Evolutionary conservation across 2,888 invertebrate genomes (phyloP).

Genomic region (Agrochola circellaris): DNA sequence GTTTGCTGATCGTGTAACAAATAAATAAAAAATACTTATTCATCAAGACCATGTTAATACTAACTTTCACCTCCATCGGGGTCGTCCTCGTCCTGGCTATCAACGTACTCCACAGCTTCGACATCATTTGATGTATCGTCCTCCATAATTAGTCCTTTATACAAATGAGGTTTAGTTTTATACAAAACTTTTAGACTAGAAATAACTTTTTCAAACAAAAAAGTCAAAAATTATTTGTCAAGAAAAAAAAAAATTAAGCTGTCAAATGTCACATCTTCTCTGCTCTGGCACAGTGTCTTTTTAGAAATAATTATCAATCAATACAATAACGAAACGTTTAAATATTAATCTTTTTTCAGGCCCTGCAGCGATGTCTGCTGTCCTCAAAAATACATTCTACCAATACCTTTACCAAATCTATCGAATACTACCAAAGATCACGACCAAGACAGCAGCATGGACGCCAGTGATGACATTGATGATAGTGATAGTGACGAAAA

Average conservation of each 20-base stretch:
- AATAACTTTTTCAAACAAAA: conserved; percentile 14
- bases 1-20: not conserved
- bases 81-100: conserved; percentile 44
- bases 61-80: conserved; percentile 54
- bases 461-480: conserved; percentile 4
- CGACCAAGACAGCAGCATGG: conserved; percentile 13
- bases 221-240: not conserved
- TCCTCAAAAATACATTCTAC: conserved; percentile 64
- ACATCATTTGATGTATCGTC: conserved; percentile 60
- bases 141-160: conserved; percentile 46
- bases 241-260: not conserved
- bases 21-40: not conserved
- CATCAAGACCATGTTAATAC: not conserved
- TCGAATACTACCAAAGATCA: not conserved
- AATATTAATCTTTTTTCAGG: conserved; percentile 63
- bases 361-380: conserved; percentile 75
- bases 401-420: conserved; percentile 21
- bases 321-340: not conserved
- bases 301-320: not conserved
- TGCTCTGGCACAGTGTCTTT: conserved; percentile 9
- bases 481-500: conserved; percentile 56
- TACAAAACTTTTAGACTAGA: not conserved
- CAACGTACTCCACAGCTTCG: conserved; percentile 61
- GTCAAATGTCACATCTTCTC: not conserved
- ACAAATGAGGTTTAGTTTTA: not conserved